A percentile compares a stretch with the other conserved stretches of the same genome.
Conservation (phyloP, 2,113 vertebrate species). For the Varanus salvator region DNA sequence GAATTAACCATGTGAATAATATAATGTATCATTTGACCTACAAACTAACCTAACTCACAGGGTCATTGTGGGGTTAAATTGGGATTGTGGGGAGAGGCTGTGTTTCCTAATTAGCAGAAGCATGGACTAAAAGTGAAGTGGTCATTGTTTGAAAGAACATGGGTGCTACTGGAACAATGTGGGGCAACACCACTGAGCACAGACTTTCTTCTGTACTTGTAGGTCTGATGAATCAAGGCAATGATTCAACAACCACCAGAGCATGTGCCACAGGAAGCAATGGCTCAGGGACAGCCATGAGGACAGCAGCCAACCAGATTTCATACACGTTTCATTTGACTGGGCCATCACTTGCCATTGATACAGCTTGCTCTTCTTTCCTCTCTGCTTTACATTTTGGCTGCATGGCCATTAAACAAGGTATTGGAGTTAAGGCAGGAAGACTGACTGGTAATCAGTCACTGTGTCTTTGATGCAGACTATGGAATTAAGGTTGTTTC, state of each 20-base stretch:
- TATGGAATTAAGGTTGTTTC: neutral
- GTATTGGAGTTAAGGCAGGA: constrained; percentile 64
- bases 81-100: neutral
- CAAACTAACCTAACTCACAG: neutral
- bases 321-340: constrained; percentile 87
- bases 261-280: constrained; percentile 70
- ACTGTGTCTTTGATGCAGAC: neutral
- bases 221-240: constrained; percentile 90
- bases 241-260: constrained; percentile 76
- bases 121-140: neutral
- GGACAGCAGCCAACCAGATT: constrained; percentile 86
- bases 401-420: constrained; percentile 82
- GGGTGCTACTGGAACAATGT: neutral
- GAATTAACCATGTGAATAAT: neutral
- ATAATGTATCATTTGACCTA: neutral
- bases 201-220: constrained; percentile 55
- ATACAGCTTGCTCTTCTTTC: constrained; percentile 88
- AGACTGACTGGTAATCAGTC: neutral
- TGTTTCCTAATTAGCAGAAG: neutral
- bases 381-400: constrained; percentile 84
- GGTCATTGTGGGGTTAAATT: neutral
- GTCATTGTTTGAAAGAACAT: neutral
- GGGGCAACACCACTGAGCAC: accelerated
- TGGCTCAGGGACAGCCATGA: constrained; percentile 81
- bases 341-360: constrained; percentile 84